phyloP scores from a whole-genome alignment of 2,797 vertebrate genomes.

The Apogon hyalosoma region DNA sequence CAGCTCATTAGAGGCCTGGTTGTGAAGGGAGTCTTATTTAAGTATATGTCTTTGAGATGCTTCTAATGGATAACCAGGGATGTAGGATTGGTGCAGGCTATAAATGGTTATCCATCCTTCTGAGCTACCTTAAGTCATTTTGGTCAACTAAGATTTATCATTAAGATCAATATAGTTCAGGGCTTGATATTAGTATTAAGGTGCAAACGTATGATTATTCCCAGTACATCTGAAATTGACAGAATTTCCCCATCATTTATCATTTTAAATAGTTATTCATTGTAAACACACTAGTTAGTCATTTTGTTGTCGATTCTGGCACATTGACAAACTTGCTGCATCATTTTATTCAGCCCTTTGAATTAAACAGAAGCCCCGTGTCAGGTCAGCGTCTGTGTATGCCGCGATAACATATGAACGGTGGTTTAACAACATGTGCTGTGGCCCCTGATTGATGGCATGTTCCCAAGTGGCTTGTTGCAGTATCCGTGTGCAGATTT shows the following conservation, averaged over 20 bases:
- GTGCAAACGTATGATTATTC: conserved; percentile 1
- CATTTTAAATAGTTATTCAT: conserved; percentile 8
- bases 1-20: conserved; percentile 62
- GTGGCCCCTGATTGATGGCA: conserved; percentile 67
- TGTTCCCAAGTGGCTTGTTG: conserved; percentile 42
- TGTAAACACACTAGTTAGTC: conserved; percentile 26
- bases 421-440: conserved; percentile 43
- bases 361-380: conserved; percentile 29
- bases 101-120: conserved; percentile 5
- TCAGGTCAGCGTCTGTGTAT: conserved; percentile 39
- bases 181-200: conserved; percentile 13
- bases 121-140: conserved; percentile 14
- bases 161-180: conserved; percentile 24
- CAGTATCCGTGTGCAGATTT: conserved; percentile 57
- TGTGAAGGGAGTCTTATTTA: conserved; percentile 46
- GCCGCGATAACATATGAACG: conserved; percentile 41
- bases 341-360: conserved; percentile 24
- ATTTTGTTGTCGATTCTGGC: neutral
- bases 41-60: conserved; percentile 38
- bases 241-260: conserved; percentile 16
- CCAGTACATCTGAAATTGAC: conserved; percentile 9
- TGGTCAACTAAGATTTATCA: conserved; percentile 5
- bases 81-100: conserved; percentile 13
- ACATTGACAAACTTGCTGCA: conserved; percentile 2
- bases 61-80: conserved; percentile 30